Base-by-base conservation (phyloP, 2,888 invertebrate genomes). In the Troglohyphantes excavatus region DNA sequence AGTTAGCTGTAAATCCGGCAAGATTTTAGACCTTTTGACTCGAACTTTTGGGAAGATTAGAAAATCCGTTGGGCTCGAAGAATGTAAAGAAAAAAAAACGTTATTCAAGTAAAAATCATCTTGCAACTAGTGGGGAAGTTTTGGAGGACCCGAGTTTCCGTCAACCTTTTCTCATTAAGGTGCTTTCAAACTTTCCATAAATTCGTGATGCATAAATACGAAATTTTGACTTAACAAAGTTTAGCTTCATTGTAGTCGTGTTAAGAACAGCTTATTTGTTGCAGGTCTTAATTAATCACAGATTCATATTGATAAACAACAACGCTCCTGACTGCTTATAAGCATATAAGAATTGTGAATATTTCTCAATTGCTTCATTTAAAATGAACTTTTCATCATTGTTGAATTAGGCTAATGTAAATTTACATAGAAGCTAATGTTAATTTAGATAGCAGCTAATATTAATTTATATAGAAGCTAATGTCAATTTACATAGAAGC, bases 11-110 rank as follows among this genome's bases (percentile, higher is more conserved):
- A 68, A 19, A 68, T 27, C 68, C 9, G 33, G 33, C 23, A 23
- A 70, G 46, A 72, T 26, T 72, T 43, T 26, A 63, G 63, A 63
- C 23, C 26, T 26, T 63, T 72, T 46, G 43, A 23, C 43, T 17
- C n/a, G 23, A 21, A 21, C 26, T 46, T 72, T 17, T 9, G 5
- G n/a, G 23, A n/a, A 72, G 72, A 46, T 72, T 46, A 72, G 72
- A 6, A 11, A 72, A 43, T 26, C 43, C 23, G 13, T 46, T 23
- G 26, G 5, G n/a, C 53, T 53, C 5, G 2, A 33, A 33, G 9
- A 3, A 33, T 7, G n/a, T 53, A n/a, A 39, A 53, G 17, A 53
- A 2, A 53, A 53, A 46, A 53, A 53, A 53, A 53, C n/a, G 5
- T 53, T 17, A 5, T 53, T n/a, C 13, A 53, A 17, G 17, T 53